Evolutionary conservation across 2,113 vertebrate species (phyloP).

Genomic region (Glareola pratincola): DNA sequence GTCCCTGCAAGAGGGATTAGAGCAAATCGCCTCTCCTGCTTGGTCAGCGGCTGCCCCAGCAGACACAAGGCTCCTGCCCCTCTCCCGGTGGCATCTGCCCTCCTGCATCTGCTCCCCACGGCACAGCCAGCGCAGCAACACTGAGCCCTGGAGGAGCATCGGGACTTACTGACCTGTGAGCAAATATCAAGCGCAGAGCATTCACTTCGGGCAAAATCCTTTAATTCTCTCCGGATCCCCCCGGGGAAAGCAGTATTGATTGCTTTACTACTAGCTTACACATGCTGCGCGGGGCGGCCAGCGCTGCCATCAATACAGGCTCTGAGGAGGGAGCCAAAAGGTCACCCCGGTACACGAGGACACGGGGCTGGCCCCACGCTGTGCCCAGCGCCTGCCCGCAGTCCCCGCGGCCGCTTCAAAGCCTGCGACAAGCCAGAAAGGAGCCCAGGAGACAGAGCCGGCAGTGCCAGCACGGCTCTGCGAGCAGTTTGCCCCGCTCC

Average conservation of each 20-base stretch:
- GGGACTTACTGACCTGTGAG: neutral
- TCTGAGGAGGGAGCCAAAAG: neutral
- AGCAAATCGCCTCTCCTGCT: neutral
- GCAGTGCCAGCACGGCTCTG: neutral
- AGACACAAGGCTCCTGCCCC: accelerated
- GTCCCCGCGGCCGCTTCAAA: neutral
- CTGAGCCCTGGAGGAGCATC: neutral
- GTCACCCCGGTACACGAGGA: neutral
- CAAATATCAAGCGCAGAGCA: neutral
- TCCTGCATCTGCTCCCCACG: neutral
- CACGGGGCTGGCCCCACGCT: neutral
- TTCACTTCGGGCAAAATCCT: neutral
- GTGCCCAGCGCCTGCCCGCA: neutral
- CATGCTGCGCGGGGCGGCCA: neutral
- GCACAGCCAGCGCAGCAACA: accelerated
- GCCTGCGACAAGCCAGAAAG: neutral
- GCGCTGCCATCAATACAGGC: neutral
- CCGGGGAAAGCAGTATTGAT: neutral
- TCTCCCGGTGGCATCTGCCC: accelerated
- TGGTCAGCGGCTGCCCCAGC: neutral
- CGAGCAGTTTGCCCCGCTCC: neutral
- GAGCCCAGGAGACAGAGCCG: neutral
- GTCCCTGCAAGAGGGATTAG: neutral
- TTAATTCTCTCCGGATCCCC: slow-evolving; percentile 8
- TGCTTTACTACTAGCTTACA: neutral